Base-by-base conservation (phyloP, 2,888 invertebrate species). In the Nasonovia ribisnigri region DNA sequence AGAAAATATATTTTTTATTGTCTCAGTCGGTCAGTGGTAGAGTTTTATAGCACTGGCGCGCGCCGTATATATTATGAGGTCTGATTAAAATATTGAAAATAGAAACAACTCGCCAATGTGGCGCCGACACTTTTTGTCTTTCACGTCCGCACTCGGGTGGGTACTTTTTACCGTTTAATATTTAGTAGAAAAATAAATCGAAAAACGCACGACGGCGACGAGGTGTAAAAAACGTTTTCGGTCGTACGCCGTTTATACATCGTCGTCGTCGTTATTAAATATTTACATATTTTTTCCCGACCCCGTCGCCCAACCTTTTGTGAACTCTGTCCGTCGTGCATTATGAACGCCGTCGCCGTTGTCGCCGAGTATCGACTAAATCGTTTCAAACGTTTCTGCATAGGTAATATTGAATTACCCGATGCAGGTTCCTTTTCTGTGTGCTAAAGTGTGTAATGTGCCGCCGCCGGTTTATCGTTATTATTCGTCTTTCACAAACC, bases 271-370 rank as follows among this genome's bases (percentile, higher is more conserved):
- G 90, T 77, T 90, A 36, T 90, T 77, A 90, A 90, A 90, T 90
- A 90, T 90, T 90, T 90, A 90, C 36, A 48, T 77, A 90, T 77
- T 48, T 77, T 90, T 26, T 8, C 10, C 36, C 67, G n/a, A 46
- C 67, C 46, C 16, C 42, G 10, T 42, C 51, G 26, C n/a, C 67
- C 36, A 77, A 29, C 26, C 77, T 67, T 60, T 46, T 42, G 54
- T 91, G 54, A 84, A 84, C 91, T 54, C 51, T 54, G 26, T 43
- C 20, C 16, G 10, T 43, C 11, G 29, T 54, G 54, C 84, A 43
- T 54, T 29, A 42, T 84, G 42, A 42, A 84, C 51, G 8, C 0
- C 20, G 42, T 8, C 26, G 6, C 13, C 26, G 20, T 20, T 26
- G 67, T 20, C 48, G 48, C 42, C 48, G 36, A 89, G 77, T 91